A percentile compares a stretch with the other conserved stretches of the same genome.
phyloP scores from a whole-genome alignment of 37 sponge, comb jelly and placozoan genomes.

The Cladorhizidae sp. region DNA sequence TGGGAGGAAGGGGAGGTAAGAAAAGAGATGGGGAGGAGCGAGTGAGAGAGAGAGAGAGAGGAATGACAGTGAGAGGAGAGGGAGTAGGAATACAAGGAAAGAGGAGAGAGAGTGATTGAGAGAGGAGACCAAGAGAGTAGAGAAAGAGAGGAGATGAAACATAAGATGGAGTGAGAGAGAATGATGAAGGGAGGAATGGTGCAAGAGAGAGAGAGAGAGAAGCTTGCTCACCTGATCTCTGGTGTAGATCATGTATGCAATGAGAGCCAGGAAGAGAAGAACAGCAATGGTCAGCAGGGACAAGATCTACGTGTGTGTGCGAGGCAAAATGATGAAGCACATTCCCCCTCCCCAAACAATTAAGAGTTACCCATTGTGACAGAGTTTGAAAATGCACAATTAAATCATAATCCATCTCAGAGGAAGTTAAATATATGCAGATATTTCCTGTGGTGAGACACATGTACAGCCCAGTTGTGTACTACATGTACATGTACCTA shows the following conservation, averaged over 20 bases:
- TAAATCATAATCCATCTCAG: neutral
- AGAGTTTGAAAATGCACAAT: neutral
- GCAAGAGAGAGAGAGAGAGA: neutral
- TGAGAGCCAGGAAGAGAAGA: conserved; percentile 60
- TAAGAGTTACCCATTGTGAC: neutral
- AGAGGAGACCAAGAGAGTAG: neutral
- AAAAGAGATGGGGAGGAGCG: neutral
- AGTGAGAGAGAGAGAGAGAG: neutral
- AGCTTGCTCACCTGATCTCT: conserved; percentile 70
- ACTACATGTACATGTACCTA: no score
- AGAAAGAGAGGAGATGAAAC: neutral
- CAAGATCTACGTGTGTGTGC: conserved; percentile 35
- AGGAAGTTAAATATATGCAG: neutral
- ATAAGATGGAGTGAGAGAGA: neutral
- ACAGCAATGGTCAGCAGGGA: conserved; percentile 57
- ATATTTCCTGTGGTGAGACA: no score
- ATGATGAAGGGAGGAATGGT: neutral
- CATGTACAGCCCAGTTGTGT: no score
- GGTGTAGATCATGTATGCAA: conserved; percentile 88
- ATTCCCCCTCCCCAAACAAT: no score
- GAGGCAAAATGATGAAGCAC: no score
- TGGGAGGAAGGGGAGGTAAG: neutral
- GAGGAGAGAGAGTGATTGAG: neutral
- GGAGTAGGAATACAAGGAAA: neutral
- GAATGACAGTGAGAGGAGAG: neutral